Evolutionary conservation across 1,140 invertebrate species (phyloP).

Genomic region (Trichonephila inaurata): DNA sequence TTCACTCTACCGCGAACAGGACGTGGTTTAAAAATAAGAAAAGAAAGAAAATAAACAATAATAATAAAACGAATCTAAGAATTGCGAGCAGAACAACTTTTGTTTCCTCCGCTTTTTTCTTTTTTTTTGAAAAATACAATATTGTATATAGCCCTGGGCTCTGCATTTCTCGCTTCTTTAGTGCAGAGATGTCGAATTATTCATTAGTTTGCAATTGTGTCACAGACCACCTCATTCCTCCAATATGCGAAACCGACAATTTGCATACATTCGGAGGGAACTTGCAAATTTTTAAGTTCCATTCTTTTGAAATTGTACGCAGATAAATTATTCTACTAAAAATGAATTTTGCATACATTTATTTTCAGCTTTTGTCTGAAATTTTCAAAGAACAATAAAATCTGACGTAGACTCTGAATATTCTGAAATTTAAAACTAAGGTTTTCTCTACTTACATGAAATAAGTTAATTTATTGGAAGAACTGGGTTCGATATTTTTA

Average conservation of each 20-base stretch:
- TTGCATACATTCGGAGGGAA: slow-evolving; percentile 48
- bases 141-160: background rate
- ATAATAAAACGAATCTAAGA: slow-evolving; percentile 22
- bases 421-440: background rate
- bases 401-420: background rate
- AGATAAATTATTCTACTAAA: slow-evolving; percentile 18
- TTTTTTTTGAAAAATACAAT: background rate
- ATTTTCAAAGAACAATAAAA: background rate
- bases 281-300: slow-evolving; percentile 4
- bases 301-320: background rate
- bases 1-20: background rate
- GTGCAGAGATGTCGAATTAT: slow-evolving; percentile 63
- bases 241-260: slow-evolving; percentile 50
- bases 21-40: background rate
- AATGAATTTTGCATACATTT: slow-evolving; percentile 12
- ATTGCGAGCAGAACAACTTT: background rate
- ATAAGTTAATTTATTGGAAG: background rate
- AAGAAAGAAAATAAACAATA: background rate
- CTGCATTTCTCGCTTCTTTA: background rate
- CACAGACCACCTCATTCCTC: slow-evolving; percentile 17
- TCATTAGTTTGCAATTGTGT: slow-evolving; percentile 64
- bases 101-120: background rate
- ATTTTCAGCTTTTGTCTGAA: background rate
- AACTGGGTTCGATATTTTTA: no score
- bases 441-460: background rate